These are phyloP conservation scores for Phocoena phocoena DNA, from an alignment of 2,113 vertebrate species.

Conservation along the genomic window DNA sequence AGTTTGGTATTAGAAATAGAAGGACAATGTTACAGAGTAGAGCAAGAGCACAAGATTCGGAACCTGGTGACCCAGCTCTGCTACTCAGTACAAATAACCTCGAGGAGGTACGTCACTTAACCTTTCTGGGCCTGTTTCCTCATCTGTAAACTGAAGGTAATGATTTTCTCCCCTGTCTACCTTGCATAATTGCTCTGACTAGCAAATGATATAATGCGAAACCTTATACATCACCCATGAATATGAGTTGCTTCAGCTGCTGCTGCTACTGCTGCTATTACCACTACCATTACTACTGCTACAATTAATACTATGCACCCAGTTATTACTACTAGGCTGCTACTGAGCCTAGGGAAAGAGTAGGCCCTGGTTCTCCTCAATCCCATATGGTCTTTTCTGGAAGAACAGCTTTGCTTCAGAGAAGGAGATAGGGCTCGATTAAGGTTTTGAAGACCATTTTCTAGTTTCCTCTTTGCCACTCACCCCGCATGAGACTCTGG, in stretches of 20 bases:
- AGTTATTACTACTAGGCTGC: neutral
- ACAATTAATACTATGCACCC: no score
- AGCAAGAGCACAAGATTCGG: neutral
- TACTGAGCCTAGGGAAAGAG: neutral
- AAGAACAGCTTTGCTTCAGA: neutral
- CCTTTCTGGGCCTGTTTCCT: slow-evolving; percentile 9
- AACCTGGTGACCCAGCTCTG: slow-evolving; percentile 23
- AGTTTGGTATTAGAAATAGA: neutral
- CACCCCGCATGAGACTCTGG: neutral
- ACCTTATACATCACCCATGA: neutral
- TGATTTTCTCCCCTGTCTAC: neutral
- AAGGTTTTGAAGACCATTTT: neutral
- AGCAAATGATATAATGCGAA: neutral
- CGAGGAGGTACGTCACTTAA: neutral
- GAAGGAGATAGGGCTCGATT: neutral
- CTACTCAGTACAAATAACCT: slow-evolving; percentile 38
- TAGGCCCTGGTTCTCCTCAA: neutral
- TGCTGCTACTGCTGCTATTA: neutral
- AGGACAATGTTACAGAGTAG: neutral
- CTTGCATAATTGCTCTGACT: neutral
- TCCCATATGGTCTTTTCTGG: neutral
- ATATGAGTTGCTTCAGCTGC: neutral
- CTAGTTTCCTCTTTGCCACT: neutral
- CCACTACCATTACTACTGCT: rapidly evolving
- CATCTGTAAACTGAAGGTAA: slow-evolving; percentile 49